Evolutionary conservation across 2,797 vertebrate species (phyloP).

Genomic region (Adelosebastes latens): DNA sequence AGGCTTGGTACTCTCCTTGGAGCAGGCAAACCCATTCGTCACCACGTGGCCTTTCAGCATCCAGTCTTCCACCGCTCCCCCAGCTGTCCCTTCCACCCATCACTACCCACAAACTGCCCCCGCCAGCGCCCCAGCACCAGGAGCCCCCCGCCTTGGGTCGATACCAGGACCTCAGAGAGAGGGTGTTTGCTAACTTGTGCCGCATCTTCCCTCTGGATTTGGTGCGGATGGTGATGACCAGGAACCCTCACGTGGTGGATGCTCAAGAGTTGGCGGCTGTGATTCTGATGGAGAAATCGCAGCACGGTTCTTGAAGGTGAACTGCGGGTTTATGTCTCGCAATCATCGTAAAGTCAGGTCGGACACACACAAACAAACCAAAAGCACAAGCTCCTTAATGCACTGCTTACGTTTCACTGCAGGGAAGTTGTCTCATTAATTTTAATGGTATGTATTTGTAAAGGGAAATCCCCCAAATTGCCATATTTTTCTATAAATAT

Average conservation of each 20-base stretch:
- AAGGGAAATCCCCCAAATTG: conserved; percentile 46
- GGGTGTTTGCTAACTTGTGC: conserved; percentile 92
- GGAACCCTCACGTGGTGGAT: conserved; percentile 91
- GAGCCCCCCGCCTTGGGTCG: conserved; percentile 79
- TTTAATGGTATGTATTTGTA: conserved; percentile 42
- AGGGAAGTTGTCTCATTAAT: conserved; percentile 24
- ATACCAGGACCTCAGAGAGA: conserved; percentile 89
- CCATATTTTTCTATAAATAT: conserved; percentile 39
- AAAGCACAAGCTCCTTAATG: conserved; percentile 20
- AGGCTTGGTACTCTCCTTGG: conserved; percentile 85
- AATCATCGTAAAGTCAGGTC: conserved; percentile 8
- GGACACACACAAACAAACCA: conserved; percentile 25
- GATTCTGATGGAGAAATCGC: conserved; percentile 92
- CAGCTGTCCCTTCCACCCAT: conserved; percentile 41
- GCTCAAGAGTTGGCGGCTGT: conserved; percentile 96
- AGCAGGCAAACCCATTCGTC: conserved; percentile 45
- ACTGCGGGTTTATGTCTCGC: conserved; percentile 11
- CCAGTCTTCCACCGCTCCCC: conserved; percentile 17
- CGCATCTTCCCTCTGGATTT: conserved; percentile 94
- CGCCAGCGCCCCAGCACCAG: conserved; percentile 54
- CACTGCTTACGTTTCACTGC: conserved; percentile 17
- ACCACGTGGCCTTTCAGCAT: conserved; percentile 29
- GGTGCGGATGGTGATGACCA: conserved; percentile 92
- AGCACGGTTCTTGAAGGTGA: conserved; percentile 85
- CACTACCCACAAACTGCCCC: conserved; percentile 18